Evolutionary conservation across 2,797 vertebrate species (phyloP), one percentile per base, ranked within the genome.

Genomic region (Myripristis murdjan): DNA sequence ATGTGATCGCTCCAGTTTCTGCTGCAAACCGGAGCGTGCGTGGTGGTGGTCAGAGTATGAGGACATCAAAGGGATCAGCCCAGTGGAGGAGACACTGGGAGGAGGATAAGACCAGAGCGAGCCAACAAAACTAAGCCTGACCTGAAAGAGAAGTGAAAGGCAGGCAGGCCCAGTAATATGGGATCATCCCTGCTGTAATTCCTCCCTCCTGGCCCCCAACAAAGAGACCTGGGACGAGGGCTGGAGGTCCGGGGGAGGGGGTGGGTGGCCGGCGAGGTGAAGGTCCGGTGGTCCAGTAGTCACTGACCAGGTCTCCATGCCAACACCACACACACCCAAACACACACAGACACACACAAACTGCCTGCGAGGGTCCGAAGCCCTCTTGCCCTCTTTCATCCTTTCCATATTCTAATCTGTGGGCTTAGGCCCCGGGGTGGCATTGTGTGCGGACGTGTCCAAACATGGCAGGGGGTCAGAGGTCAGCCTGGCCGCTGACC

Each of bases 391-490:
- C 92, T 88, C 81, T 90, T 91, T 93, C 87, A 91, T 92, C 90
- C 81, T 83, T 79, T 77, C 90, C 82, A 84, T 93, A 93, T 94
- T 94, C 89, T 95, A 95, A 96, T 96, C 92, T 94, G 90, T 88
- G 82, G 90, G 89, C 90, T 91, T 91, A 91, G 85, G 79, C 69
- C 81, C 80, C 75, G 77, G 75, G 78, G 82, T 75, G 86, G 82
- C 92, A 93, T 96, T 94, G 94, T 95, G 83, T 64, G 75, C 1
- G 69, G 94, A 95, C 87, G 82, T 96, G 95, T 95, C 93, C 94
- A 95, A 96, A 96, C 95, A 96, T 91, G 93, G 91, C 87, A 66
- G 92, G 91, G 93, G 94, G 94, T 93, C 93, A 92, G 86, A 89
- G 94, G 93, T 92, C 86, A 91, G 23, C 65, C 76, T 82, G 92